These are phyloP conservation scores for Cantharis nigra DNA, from an alignment of 2,888 invertebrate genomes.

Conservation along the genomic window DNA sequence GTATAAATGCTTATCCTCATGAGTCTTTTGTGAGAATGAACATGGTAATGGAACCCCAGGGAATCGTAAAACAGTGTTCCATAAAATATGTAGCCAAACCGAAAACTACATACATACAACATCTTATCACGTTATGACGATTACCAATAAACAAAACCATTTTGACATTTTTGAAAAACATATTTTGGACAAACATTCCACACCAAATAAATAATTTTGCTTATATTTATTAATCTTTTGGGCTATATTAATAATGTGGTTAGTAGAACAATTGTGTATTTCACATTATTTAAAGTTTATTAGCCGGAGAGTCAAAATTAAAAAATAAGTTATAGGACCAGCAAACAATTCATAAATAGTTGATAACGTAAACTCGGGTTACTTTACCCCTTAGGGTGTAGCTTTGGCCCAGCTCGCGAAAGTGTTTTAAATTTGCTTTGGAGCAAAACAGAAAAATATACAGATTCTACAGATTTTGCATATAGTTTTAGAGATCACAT, in stretches of 20 bases:
- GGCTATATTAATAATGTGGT: not conserved
- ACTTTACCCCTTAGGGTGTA: too few relatives aligned
- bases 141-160: not conserved
- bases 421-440: too few relatives aligned
- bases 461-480: too few relatives aligned
- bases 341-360: not conserved
- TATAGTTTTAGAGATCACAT: too few relatives aligned
- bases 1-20: conserved; percentile 19
- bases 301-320: not conserved
- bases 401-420: too few relatives aligned
- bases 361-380: not conserved
- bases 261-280: not conserved
- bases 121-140: conserved; percentile 8
- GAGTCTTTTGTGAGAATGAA: conserved; percentile 22
- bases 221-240: not conserved
- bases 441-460: too few relatives aligned
- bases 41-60: conserved; percentile 23
- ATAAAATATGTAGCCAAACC: conserved; percentile 24
- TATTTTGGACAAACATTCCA: not conserved
- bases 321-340: not conserved
- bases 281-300: not conserved
- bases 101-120: conserved; percentile 13
- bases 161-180: not conserved
- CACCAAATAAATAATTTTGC: not conserved
- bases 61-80: conserved; percentile 22